Evolutionary conservation across 2,888 invertebrate genomes (phyloP), one percentile per base, ranked within the genome.

Genomic region (Aleiodes alternator): DNA sequence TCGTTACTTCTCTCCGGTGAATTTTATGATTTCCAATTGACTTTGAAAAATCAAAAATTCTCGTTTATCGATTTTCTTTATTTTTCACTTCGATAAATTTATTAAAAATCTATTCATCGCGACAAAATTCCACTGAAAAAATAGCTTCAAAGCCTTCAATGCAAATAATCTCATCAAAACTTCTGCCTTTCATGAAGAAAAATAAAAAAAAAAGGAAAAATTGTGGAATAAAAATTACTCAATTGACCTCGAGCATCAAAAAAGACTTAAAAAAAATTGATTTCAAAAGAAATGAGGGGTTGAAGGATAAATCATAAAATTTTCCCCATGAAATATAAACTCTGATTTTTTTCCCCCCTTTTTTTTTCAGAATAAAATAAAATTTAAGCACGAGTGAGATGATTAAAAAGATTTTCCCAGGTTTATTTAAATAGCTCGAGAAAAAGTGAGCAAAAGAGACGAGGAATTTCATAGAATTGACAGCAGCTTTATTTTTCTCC

Each of bases 351-450:
- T 23, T 23, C 4, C 38, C 14, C 73, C 73, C 77, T 50, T 76
- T 76, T 75, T 80, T 78, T 78, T 76, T 68, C 74, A 73, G 56
- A 59, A 74, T 14, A 7, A 59, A 59, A 29, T 38, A 5, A 34
- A 4, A 57, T 57, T 38, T 8, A 11, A 78, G 61, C 57, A 57
- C 7, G 75, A 72, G 76, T 55, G 71, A 77, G 78, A 79, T 81
- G 80, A 80, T 80, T 80, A 80, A 81, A 80, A 80, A 76, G 73
- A 71, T 71, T 79, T 77, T 78, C 72, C 75, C 68, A 56, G 72
- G 72, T 66, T 78, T 76, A 80, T 79, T 80, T 81, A 79, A 78
- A 80, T 80, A 78, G 79, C 73, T 38, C 23, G 56, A 69, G 69
- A 74, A 72, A 53, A 74, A 56, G 69, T 57, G 48, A 55, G 34